Conservation (phyloP, 2,888 invertebrate genomes). For the Drosophila koepferae region DNA sequence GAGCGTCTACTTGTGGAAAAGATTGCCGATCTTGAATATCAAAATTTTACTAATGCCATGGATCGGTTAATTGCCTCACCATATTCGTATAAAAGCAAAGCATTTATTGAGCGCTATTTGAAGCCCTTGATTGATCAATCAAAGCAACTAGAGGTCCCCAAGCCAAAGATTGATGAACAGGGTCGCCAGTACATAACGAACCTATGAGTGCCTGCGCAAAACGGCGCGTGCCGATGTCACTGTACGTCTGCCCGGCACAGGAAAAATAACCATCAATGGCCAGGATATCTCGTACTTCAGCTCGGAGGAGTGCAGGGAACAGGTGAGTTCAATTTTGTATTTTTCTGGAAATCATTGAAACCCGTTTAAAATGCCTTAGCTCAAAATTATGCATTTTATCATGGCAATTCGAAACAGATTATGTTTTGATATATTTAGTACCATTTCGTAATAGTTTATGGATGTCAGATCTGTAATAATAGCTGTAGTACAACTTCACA, state of each 20-base stretch:
- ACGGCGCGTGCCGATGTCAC: conserved; percentile 91
- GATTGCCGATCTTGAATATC: conserved; percentile 89
- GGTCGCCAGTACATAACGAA: conserved; percentile 90
- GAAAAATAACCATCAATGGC: conserved; percentile 93
- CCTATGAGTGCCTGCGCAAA: conserved; percentile 91
- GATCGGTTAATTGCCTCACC: conserved; percentile 90
- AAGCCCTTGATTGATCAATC: conserved; percentile 87
- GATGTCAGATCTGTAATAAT: not conserved
- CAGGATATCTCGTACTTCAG: conserved; percentile 91
- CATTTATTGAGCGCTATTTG: conserved; percentile 91
- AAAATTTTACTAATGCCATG: conserved; percentile 90
- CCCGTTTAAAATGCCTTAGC: not conserved
- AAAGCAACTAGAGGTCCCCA: conserved; percentile 88
- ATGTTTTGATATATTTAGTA: too few species aligned
- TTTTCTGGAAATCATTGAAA: not conserved
- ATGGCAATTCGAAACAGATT: not conserved
- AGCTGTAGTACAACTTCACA: not conserved
- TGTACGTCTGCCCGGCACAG: conserved; percentile 92
- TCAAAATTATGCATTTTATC: not conserved
- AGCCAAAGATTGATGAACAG: conserved; percentile 89
- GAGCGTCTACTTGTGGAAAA: conserved; percentile 89
- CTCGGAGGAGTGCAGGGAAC: conserved; percentile 90
- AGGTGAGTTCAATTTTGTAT: conserved; percentile 86
- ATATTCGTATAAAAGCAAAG: conserved; percentile 89
- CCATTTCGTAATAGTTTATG: not conserved